Evolutionary conservation across 2,113 vertebrate species (phyloP).

Genomic region (Brachirus orientalis): DNA sequence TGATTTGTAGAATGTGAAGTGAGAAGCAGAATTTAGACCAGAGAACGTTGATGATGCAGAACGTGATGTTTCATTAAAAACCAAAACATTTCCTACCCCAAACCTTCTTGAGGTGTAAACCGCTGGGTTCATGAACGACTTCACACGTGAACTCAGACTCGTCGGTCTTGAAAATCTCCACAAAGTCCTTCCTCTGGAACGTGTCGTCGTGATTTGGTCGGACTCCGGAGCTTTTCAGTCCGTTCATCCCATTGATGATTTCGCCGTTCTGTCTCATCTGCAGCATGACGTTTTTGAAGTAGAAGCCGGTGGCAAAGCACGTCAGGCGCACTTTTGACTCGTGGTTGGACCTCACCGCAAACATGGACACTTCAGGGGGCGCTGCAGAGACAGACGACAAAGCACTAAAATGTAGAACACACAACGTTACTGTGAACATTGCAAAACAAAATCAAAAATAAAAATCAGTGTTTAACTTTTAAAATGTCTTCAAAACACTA

Average conservation of each 20-base stretch:
- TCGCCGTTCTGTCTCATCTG: slow-evolving; percentile 6
- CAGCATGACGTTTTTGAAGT: slow-evolving; percentile 28
- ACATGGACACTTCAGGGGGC: not conserved
- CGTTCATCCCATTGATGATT: fast-evolving
- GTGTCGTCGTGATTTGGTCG: slow-evolving; percentile 57
- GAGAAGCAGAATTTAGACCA: too few species aligned
- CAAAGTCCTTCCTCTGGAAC: slow-evolving; percentile 34
- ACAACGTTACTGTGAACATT: too few species aligned
- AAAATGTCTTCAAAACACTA: too few species aligned
- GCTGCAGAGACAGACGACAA: slow-evolving; percentile 26
- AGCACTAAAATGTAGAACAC: too few species aligned
- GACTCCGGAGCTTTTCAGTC: fast-evolving
- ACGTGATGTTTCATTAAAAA: too few species aligned
- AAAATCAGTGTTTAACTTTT: too few species aligned
- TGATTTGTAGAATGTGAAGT: too few species aligned
- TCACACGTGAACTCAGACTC: not conserved
- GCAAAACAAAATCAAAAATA: too few species aligned
- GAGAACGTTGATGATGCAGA: too few species aligned
- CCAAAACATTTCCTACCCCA: slow-evolving; percentile 48
- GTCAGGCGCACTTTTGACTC: not conserved
- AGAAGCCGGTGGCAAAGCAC: slow-evolving; percentile 71
- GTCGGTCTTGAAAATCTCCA: slow-evolving; percentile 50
- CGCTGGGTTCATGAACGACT: fast-evolving
- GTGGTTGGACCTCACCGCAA: fast-evolving
- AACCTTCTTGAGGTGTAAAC: fast-evolving